Conservation (phyloP, 2,113 vertebrate genomes). For the Cygnus atratus region DNA sequence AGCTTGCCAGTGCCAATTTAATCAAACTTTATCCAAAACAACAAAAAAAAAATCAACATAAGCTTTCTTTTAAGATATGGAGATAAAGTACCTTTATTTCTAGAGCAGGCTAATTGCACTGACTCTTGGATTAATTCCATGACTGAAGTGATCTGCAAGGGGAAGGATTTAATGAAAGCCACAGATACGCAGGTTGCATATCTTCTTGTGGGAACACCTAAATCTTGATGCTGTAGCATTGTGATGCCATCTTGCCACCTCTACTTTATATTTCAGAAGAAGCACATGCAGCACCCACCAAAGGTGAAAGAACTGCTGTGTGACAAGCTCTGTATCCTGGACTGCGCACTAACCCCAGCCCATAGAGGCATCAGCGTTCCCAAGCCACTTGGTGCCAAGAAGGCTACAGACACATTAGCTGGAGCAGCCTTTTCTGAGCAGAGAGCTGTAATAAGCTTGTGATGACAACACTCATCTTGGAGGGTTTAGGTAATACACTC, state of each 20-base stretch:
- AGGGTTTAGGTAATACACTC: not conserved
- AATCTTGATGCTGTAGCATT: not conserved
- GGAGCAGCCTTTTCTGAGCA: not conserved
- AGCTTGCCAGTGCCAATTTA: not conserved
- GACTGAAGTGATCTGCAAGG: not conserved
- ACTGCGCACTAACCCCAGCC: not conserved
- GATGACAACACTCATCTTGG: not conserved
- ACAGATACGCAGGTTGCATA: not conserved
- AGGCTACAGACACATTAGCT: not conserved
- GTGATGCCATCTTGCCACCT: not conserved
- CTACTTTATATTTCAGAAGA: not conserved
- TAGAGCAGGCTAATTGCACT: not conserved
- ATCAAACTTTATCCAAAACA: not conserved
- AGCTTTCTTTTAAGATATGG: not conserved
- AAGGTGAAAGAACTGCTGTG: not conserved
- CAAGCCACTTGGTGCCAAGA: rapidly evolving
- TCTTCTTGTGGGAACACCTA: not conserved
- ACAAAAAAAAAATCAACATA: too few species aligned
- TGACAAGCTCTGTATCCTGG: not conserved
- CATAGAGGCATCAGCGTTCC: rapidly evolving
- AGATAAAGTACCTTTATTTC: not conserved
- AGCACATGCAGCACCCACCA: not conserved
- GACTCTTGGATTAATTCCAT: not conserved
- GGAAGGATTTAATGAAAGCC: not conserved
- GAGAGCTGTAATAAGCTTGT: not conserved